phyloP scores from a whole-genome alignment of 2,888 invertebrate genomes.

The Cerastis leucographa region DNA sequence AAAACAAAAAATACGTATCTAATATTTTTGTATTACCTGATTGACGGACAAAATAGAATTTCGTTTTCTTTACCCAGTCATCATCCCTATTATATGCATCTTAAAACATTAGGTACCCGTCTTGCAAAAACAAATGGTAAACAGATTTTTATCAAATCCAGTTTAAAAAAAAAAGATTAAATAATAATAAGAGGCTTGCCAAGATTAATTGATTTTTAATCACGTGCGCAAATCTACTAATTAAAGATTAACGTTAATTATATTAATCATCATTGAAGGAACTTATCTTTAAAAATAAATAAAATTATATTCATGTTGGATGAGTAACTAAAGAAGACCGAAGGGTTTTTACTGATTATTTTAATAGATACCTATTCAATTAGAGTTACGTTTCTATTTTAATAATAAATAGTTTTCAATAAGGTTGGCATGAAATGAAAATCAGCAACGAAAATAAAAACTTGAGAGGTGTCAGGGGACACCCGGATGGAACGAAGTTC shows the following conservation, averaged over 20 bases:
- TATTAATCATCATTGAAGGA: not conserved
- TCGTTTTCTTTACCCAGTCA: no score
- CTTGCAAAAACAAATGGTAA: not conserved
- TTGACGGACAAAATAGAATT: no score
- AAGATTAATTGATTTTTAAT: not conserved
- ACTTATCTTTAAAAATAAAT: not conserved
- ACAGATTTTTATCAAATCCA: not conserved
- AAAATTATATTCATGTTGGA: not conserved
- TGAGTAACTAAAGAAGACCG: not conserved
- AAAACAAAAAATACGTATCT: no score
- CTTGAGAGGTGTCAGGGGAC: no score
- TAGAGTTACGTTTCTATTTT: not conserved
- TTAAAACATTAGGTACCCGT: not conserved
- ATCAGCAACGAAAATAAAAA: not conserved
- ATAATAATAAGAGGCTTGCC: not conserved
- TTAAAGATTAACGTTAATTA: slow-evolving; percentile 1
- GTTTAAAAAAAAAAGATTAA: not conserved
- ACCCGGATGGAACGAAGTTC: no score
- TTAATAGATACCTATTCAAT: not conserved
- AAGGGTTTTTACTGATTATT: not conserved
- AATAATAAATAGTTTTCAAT: not conserved
- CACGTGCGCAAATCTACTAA: not conserved
- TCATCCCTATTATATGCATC: no score
- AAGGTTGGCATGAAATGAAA: not conserved
- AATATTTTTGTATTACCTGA: no score